phyloP scores from a whole-genome alignment of 2,888 invertebrate genomes.

The Cryptocheilus praepositus region DNA sequence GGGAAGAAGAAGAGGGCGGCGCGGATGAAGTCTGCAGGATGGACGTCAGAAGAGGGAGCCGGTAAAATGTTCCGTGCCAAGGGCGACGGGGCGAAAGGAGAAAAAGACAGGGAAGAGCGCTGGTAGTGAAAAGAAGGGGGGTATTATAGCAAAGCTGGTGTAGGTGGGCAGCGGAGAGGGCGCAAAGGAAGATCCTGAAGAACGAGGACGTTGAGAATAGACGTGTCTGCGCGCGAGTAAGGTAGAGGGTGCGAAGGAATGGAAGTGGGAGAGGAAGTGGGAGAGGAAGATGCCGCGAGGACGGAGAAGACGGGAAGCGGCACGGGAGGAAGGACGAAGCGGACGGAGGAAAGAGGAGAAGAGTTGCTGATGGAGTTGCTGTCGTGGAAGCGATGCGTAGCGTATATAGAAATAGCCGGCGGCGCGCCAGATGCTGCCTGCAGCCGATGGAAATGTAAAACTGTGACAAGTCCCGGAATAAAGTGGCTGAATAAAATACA shows the following conservation, averaged over 20 bases:
- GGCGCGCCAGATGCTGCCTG: slow-evolving; percentile 64
- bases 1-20: too few relatives aligned
- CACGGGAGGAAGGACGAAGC: slow-evolving; percentile 18
- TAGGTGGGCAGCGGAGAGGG: neutral
- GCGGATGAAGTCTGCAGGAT: slow-evolving; percentile 23
- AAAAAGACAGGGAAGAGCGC: slow-evolving; percentile 20
- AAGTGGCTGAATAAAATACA: slow-evolving; percentile 73
- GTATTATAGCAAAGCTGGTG: neutral
- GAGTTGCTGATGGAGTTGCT: slow-evolving; percentile 39
- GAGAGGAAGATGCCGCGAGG: slow-evolving; percentile 11
- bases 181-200: slow-evolving; percentile 3
- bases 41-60: slow-evolving; percentile 16
- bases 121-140: neutral
- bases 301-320: neutral
- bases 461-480: slow-evolving; percentile 72
- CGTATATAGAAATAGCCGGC: slow-evolving; percentile 60
- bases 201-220: neutral
- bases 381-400: slow-evolving; percentile 33
- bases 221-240: too few relatives aligned
- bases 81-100: slow-evolving; percentile 18
- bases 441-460: slow-evolving; percentile 71
- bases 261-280: slow-evolving; percentile 8
- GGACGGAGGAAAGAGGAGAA: slow-evolving; percentile 21
- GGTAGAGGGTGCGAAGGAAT: slow-evolving; percentile 11
- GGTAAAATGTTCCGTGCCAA: slow-evolving; percentile 28